Evolutionary conservation across 2,797 vertebrate genomes (phyloP).

Genomic region (Spondyliosoma cantharus): DNA sequence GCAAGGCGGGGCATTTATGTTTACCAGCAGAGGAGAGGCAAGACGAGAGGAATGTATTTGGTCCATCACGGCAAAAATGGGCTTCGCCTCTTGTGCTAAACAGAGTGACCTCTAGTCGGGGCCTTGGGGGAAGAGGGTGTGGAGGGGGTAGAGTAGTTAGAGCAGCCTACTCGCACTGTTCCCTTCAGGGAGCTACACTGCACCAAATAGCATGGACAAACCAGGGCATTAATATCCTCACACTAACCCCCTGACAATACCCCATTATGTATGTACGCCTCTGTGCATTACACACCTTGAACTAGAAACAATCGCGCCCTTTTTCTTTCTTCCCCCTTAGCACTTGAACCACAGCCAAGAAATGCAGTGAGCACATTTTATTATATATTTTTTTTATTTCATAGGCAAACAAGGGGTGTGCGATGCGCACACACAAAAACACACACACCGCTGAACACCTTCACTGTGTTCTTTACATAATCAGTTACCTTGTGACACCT

Average conservation of each 20-base stretch:
- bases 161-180: constrained; percentile 79
- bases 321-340: constrained; percentile 81
- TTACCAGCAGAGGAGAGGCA: constrained; percentile 55
- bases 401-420: constrained; percentile 57
- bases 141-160: constrained; percentile 78
- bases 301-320: constrained; percentile 83
- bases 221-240: constrained; percentile 85
- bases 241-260: constrained; percentile 84
- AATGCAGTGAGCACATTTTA: constrained; percentile 72
- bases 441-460: constrained; percentile 69
- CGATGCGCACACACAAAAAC: constrained; percentile 29
- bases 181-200: constrained; percentile 84
- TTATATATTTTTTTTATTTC: constrained; percentile 72
- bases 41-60: constrained; percentile 52
- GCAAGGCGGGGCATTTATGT: constrained; percentile 66
- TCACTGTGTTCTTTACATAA: constrained; percentile 79
- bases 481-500: constrained; percentile 84
- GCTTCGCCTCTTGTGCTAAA: constrained; percentile 80
- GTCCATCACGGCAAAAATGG: constrained; percentile 73
- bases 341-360: constrained; percentile 81
- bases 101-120: constrained; percentile 83
- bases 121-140: constrained; percentile 72
- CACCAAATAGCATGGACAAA: constrained; percentile 82
- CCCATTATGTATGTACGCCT: constrained; percentile 85
- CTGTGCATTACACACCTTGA: constrained; percentile 85